Conservation (phyloP, 2,888 invertebrate species). For the Lacanobia wlatinum region DNA sequence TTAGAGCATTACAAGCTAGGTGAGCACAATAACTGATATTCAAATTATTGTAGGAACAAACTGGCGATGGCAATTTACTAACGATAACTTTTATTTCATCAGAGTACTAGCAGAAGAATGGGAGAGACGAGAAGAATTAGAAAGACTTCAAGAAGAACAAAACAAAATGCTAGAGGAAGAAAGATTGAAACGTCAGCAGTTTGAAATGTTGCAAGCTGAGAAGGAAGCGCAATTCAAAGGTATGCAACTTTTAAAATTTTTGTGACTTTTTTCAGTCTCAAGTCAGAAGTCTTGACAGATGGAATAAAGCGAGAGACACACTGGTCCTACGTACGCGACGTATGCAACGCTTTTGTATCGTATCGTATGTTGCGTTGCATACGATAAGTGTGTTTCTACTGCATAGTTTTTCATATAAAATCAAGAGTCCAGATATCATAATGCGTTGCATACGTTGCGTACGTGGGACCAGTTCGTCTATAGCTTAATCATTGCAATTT, state of each 20-base stretch:
- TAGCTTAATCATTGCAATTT: too few relatives aligned
- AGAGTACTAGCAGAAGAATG: conserved; percentile 95
- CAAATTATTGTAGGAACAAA: background rate
- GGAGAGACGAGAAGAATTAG: conserved; percentile 95
- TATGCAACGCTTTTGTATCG: too few relatives aligned
- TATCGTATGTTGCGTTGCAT: too few relatives aligned
- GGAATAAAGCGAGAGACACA: too few relatives aligned
- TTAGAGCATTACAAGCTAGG: conserved; percentile 93
- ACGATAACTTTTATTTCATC: conserved; percentile 34
- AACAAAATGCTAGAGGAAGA: conserved; percentile 93
- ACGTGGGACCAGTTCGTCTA: too few relatives aligned
- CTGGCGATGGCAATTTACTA: background rate
- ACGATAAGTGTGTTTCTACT: too few relatives aligned
- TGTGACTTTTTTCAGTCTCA: background rate
- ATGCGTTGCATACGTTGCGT: too few relatives aligned
- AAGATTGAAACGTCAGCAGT: conserved; percentile 93
- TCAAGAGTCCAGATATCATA: too few relatives aligned
- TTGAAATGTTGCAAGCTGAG: conserved; percentile 93
- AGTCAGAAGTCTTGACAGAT: too few relatives aligned
- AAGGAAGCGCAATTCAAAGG: conserved; percentile 93
- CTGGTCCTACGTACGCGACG: too few relatives aligned
- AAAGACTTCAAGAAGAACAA: conserved; percentile 95
- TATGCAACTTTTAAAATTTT: too few relatives aligned
- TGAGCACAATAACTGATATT: conserved; percentile 55
- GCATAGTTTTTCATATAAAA: too few relatives aligned